Percentiles rank a stretch among this genome's conserved stretches.
These are phyloP conservation scores for Eristalis intricaria DNA, from an alignment of 2,888 invertebrate species.

Conservation along the genomic window DNA sequence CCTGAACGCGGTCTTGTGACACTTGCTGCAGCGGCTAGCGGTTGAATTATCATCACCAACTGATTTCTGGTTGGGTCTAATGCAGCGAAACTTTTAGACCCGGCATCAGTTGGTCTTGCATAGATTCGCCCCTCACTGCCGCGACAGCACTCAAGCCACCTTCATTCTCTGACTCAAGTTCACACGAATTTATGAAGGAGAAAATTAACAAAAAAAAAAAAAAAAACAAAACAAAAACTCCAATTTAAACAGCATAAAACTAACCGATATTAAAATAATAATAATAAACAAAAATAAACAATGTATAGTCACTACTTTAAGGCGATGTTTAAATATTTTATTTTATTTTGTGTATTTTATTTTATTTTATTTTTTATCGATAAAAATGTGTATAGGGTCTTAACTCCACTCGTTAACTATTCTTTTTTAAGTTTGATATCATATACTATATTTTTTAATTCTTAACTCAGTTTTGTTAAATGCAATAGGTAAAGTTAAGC, in stretches of 20 bases:
- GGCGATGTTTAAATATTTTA: conserved; percentile 74
- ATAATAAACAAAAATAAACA: conserved; percentile 73
- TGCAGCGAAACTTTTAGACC: conserved; percentile 66
- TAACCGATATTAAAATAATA: conserved; percentile 48
- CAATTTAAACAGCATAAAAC: conserved; percentile 50
- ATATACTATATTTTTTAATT: conserved; percentile 44
- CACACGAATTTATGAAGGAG: conserved; percentile 33
- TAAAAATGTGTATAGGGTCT: conserved; percentile 67
- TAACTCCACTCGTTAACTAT: conserved; percentile 73
- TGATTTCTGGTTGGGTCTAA: conserved; percentile 32
- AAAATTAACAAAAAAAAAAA: conserved; percentile 55
- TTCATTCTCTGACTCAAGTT: not conserved
- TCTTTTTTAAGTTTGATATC: conserved; percentile 64
- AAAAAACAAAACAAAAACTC: conserved; percentile 74
- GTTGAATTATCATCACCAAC: conserved; percentile 27
- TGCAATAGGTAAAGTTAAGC: conserved; percentile 67
- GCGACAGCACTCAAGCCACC: not conserved
- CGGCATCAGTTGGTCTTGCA: conserved; percentile 49
- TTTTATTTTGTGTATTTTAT: conserved; percentile 45
- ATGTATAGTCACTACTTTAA: conserved; percentile 82
- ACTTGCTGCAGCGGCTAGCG: not conserved
- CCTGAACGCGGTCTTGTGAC: not conserved
- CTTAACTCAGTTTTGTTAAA: conserved; percentile 58
- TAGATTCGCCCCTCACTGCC: conserved; percentile 15
- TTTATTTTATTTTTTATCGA: conserved; percentile 62